phyloP scores from a whole-genome alignment of 2,888 invertebrate genomes.

The Hecatera dysodea region DNA sequence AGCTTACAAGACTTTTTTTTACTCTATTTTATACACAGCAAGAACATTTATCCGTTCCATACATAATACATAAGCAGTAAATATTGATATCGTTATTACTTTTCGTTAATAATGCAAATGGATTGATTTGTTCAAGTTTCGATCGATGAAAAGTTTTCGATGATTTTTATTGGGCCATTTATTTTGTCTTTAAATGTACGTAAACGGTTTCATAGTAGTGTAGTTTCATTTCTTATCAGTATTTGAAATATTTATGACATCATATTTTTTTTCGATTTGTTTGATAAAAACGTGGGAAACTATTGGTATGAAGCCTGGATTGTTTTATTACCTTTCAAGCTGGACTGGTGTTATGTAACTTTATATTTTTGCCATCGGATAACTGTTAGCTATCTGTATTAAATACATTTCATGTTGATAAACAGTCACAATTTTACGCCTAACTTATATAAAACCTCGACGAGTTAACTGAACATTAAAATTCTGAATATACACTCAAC shows the following conservation, averaged over 20 bases:
- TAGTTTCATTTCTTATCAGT: slow-evolving; percentile 21
- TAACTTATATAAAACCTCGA: not conserved
- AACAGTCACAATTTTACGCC: not conserved
- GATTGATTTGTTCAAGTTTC: slow-evolving; percentile 39
- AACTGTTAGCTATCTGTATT: not conserved
- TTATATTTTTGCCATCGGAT: not conserved
- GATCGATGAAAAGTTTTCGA: slow-evolving; percentile 44
- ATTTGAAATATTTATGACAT: slow-evolving; percentile 22
- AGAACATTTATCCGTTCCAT: slow-evolving; percentile 41
- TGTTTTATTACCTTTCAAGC: slow-evolving; percentile 11
- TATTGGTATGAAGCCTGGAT: not conserved
- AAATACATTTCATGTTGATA: too few species aligned
- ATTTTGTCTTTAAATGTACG: slow-evolving; percentile 30
- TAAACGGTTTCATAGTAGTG: slow-evolving; percentile 7
- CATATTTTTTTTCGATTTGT: not conserved
- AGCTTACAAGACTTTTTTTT: slow-evolving; percentile 33
- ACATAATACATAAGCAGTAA: slow-evolving; percentile 61
- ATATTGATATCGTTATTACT: slow-evolving; percentile 68
- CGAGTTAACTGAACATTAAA: not conserved
- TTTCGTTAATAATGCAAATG: slow-evolving; percentile 55
- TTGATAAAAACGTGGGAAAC: slow-evolving; percentile 43
- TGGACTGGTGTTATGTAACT: not conserved
- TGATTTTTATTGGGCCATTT: slow-evolving; percentile 45
- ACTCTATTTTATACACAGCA: slow-evolving; percentile 31
- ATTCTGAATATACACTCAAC: too few species aligned